Evolutionary conservation across 64 coral and sea anemone genomes (phyloP).

Genomic region (Actinia tenebrosa): DNA sequence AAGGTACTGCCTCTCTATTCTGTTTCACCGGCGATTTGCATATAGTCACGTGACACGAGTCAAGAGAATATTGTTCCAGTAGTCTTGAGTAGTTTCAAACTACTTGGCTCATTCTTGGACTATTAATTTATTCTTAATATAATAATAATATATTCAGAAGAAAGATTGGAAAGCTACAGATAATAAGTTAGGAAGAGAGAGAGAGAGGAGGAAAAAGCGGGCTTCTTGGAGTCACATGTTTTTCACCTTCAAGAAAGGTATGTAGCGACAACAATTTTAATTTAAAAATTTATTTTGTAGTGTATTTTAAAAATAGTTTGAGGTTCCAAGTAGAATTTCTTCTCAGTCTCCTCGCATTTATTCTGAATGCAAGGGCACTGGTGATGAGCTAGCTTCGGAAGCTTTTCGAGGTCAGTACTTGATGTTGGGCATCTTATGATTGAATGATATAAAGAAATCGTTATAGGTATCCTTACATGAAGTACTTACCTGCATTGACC

Average conservation of each 20-base stretch:
- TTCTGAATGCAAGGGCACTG: neutral
- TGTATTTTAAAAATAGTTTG: neutral
- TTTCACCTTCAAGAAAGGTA: neutral
- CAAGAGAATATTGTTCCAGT: neutral
- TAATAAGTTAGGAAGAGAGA: neutral
- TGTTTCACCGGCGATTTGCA: neutral
- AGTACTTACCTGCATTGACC: neutral
- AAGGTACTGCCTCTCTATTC: neutral
- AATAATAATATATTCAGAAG: conserved; percentile 13
- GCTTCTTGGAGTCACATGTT: neutral
- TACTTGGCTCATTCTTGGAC: neutral
- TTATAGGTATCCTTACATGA: neutral
- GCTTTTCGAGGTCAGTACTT: neutral
- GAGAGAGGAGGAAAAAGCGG: neutral
- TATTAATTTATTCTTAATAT: conserved; percentile 13
- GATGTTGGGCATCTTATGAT: neutral
- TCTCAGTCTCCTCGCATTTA: neutral
- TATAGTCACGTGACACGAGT: neutral
- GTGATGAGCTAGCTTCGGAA: neutral
- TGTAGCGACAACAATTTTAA: neutral
- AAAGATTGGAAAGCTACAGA: neutral
- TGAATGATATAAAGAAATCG: too few relatives aligned
- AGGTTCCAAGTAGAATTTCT: neutral
- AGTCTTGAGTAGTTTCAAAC: neutral
- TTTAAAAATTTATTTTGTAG: neutral